Percentiles rank a stretch among this genome's conserved stretches.
Evolutionary conservation across 2,113 vertebrate genomes (phyloP).

Genomic region (Pao palembangensis): DNA sequence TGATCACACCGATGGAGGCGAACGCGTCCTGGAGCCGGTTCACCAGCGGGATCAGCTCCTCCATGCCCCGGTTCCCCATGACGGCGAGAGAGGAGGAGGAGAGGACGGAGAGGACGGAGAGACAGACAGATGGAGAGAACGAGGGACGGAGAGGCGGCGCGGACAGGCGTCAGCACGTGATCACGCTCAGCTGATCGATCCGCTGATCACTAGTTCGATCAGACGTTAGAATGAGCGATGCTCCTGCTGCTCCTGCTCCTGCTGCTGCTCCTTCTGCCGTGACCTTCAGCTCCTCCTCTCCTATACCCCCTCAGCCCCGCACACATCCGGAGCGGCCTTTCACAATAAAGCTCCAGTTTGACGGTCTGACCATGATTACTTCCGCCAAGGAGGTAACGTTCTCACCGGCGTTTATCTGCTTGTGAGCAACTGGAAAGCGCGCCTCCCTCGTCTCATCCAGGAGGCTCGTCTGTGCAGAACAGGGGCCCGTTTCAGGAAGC

Average conservation of each 20-base stretch:
- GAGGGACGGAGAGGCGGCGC: too few relatives aligned
- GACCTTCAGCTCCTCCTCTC: constrained; percentile 56
- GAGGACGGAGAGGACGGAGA: neutral
- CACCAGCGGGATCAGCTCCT: constrained; percentile 92
- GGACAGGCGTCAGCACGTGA: too few relatives aligned
- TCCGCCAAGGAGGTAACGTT: too few relatives aligned
- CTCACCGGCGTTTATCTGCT: too few relatives aligned
- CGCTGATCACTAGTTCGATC: neutral
- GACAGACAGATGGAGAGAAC: neutral
- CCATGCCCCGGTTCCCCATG: constrained; percentile 97
- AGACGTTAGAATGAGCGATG: neutral
- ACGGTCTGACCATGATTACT: too few relatives aligned
- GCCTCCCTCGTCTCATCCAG: too few relatives aligned
- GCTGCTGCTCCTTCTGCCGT: constrained; percentile 26
- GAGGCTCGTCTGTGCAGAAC: too few relatives aligned
- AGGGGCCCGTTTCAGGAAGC: too few relatives aligned
- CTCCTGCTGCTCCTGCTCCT: neutral
- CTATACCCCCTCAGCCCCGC: neutral
- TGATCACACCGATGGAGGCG: constrained; percentile 89
- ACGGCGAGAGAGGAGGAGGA: neutral
- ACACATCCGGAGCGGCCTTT: constrained; percentile 16
- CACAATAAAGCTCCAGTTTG: constrained; percentile 38
- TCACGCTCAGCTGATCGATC: neutral
- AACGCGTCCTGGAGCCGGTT: constrained; percentile 93
- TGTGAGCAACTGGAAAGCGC: too few relatives aligned